These are phyloP conservation scores for Amia ocellicauda DNA, from an alignment of 2,113 vertebrate species.

Conservation along the genomic window DNA sequence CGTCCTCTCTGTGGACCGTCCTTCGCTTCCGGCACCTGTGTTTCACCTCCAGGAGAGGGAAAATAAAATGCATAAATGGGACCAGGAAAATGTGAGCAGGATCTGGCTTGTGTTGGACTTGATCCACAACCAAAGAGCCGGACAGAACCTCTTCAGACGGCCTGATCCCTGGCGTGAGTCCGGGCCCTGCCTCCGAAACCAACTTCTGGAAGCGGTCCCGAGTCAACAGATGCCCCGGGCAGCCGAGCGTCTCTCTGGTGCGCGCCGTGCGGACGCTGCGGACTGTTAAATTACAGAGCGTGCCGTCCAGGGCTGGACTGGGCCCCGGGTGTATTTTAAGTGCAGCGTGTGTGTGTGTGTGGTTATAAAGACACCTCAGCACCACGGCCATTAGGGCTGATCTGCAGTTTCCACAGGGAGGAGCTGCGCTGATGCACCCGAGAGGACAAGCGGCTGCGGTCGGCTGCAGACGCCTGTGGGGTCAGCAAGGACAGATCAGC, in stretches of 20 bases:
- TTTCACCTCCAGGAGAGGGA: background rate
- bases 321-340: background rate
- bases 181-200: slow-evolving; percentile 25
- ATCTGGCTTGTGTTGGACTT: too few relatives aligned
- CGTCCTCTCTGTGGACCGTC: too few relatives aligned
- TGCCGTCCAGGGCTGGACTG: background rate
- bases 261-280: background rate
- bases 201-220: slow-evolving; percentile 34
- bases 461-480: too few relatives aligned
- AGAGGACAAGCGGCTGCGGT: background rate
- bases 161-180: slow-evolving; percentile 5
- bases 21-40: background rate
- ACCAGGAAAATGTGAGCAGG: background rate
- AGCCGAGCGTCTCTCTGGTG: background rate
- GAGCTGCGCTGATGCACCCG: background rate
- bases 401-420: slow-evolving; percentile 55
- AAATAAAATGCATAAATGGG: too few relatives aligned
- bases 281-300: slow-evolving; percentile 1
- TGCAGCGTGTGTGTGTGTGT: background rate
- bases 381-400: slow-evolving; percentile 43
- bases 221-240: slow-evolving; percentile 35
- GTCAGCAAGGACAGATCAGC: too few relatives aligned
- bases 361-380: background rate
- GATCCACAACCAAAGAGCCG: too few relatives aligned
- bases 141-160: slow-evolving; percentile 17